Base-by-base conservation (phyloP, 2,113 vertebrate genomes). In the Merops nubicus region DNA sequence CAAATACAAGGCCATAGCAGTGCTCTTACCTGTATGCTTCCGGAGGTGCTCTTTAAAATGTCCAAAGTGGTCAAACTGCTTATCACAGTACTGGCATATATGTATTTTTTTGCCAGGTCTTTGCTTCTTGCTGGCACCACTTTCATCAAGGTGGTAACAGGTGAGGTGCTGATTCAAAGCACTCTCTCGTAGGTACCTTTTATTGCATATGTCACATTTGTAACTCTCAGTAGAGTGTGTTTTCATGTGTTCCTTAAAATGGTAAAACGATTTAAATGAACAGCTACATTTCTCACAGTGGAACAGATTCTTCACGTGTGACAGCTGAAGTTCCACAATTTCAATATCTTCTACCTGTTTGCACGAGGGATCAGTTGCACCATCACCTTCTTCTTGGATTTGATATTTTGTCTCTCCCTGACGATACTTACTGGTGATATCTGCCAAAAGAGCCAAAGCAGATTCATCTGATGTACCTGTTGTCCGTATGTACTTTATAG, bases 191-290 rank as follows among this genome's bases (percentile, higher is more conserved):
- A 99, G 98, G 97, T 99, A 99, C 12, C 98, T 98, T 98, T 99
- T 99, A 93, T 98, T 99, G 85, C 99, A 99, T 98, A 99, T 98
- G 74, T 98, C 98, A 98, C 99, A 99, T 84, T 99, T 98, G 92
- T 98, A 99, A 88, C 96, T 99, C 96, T 99, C 99, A 79, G 99
- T 98, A 73, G 98, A 98, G 97, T 99, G 99, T 68, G 98, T 98
- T 98, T 99, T 99, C 98, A 99, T 97, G 98, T 99, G 99, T 98
- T 99, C 99, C 98, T 99, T 99, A 94, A 99, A 99, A 98, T 99
- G 99, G 97, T 99, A 99, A 98, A 99, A 99, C 95, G 99, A 98
- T 98, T 99, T 99, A 98, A 99, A 99, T 38, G 98, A 99, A 95
- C 99, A 99, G 69, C 99, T 99, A 85, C 99, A 99, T 97, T 99